A percentile compares a stretch with the other conserved stretches of the same genome.
These are phyloP conservation scores for Dipodomys spectabilis DNA, from an alignment of 2,113 vertebrate species.

Conservation along the genomic window DNA sequence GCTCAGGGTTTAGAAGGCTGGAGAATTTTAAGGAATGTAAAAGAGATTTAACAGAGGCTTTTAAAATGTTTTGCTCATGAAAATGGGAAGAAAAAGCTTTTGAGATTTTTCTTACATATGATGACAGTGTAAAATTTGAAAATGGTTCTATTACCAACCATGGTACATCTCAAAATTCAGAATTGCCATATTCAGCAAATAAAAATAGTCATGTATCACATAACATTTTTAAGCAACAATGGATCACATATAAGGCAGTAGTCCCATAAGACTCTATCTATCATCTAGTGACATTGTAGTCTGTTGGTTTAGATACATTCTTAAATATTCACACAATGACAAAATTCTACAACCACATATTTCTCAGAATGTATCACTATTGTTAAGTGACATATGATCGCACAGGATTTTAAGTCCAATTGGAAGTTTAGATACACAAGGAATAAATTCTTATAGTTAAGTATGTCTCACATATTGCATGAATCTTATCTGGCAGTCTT, in stretches of 20 bases:
- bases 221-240: background rate
- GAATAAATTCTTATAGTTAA: background rate
- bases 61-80: constrained; percentile 11
- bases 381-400: background rate
- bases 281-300: background rate
- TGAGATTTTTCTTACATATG: background rate
- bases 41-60: constrained; percentile 51
- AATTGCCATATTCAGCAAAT: constrained; percentile 1
- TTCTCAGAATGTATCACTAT: background rate
- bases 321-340: background rate
- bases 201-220: background rate
- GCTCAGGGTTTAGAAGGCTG: constrained; percentile 18
- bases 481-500: background rate
- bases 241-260: background rate
- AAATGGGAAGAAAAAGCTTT: background rate
- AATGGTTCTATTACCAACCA: background rate
- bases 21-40: constrained; percentile 59
- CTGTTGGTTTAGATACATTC: background rate
- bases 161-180: background rate
- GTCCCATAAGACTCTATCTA: background rate
- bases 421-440: constrained; percentile 18
- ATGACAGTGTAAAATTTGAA: constrained; percentile 31
- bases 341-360: background rate
- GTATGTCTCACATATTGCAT: background rate
- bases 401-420: background rate